A percentile compares a stretch with the other conserved stretches of the same genome.
These are phyloP conservation scores for Meriones psammophilus DNA, from an alignment of 2,797 vertebrate species.

Conservation along the genomic window DNA sequence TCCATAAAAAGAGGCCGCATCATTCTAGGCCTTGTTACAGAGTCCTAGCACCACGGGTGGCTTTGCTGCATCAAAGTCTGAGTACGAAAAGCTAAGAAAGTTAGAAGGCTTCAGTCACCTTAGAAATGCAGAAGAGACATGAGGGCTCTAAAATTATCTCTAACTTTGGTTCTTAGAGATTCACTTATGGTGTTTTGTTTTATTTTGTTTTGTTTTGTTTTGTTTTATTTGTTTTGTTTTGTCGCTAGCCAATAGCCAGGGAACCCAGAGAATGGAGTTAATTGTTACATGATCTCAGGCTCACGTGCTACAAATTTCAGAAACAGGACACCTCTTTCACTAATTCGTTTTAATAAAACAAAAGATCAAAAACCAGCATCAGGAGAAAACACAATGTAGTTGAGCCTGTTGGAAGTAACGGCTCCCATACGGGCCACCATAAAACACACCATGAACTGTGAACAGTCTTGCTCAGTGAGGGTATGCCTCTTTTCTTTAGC, in stretches of 20 bases:
- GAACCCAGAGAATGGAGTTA: neutral
- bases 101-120: neutral
- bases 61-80: neutral
- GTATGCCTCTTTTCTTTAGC: neutral
- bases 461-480: neutral
- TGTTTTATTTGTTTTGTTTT: slow-evolving; percentile 55
- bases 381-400: slow-evolving; percentile 6
- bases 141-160: neutral
- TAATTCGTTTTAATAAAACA: slow-evolving; percentile 65
- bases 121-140: neutral
- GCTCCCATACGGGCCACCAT: neutral
- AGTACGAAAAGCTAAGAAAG: neutral
- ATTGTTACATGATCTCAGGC: slow-evolving; percentile 38
- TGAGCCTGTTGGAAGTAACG: neutral
- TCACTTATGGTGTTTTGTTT: slow-evolving; percentile 50
- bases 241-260: slow-evolving; percentile 11
- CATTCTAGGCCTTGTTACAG: accelerated
- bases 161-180: slow-evolving; percentile 9
- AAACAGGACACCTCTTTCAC: slow-evolving; percentile 38
- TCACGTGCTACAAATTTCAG: slow-evolving; percentile 32
- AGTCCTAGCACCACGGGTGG: neutral
- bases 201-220: neutral
- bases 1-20: neutral
- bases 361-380: slow-evolving; percentile 60
- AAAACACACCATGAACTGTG: neutral